Conservation (phyloP, 2,797 vertebrate genomes). For the Gallinago nigripennis region DNA sequence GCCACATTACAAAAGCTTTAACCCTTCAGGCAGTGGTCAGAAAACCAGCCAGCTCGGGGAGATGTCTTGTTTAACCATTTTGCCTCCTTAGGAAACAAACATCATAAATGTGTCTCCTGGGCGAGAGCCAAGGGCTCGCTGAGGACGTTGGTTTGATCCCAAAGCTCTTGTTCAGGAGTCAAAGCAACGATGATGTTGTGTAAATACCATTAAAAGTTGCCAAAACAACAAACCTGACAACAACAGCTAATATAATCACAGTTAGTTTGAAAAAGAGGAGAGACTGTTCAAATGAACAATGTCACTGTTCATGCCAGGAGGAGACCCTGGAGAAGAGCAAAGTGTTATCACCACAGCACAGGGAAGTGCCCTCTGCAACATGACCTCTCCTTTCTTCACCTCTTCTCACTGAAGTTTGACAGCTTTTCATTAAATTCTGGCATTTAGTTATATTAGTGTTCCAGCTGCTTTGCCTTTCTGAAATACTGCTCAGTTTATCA, state of each 20-base stretch:
- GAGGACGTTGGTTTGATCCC: not conserved
- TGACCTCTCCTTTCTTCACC: not conserved
- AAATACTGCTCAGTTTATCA: not conserved
- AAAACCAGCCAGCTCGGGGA: not conserved
- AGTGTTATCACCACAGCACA: not conserved
- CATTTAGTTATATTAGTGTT: not conserved
- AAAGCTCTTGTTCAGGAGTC: not conserved
- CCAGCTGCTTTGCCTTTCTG: not conserved
- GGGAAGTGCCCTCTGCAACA: not conserved
- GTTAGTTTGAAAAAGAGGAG: not conserved
- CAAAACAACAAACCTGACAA: slow-evolving; percentile 27
- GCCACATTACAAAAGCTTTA: not conserved
- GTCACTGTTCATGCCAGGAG: not conserved
- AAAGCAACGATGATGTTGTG: not conserved
- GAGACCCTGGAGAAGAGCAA: not conserved
- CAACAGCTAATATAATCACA: not conserved
- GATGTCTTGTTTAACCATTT: not conserved
- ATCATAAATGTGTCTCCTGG: not conserved
- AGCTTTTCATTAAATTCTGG: not conserved
- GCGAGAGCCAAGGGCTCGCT: not conserved
- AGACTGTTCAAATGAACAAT: not conserved
- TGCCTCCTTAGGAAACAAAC: not conserved
- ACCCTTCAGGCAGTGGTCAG: not conserved
- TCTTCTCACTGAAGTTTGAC: not conserved
- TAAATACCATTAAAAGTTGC: slow-evolving; percentile 26